Evolutionary conservation across 2,797 vertebrate genomes (phyloP).

Genomic region (Orientallactaga sibirica): DNA sequence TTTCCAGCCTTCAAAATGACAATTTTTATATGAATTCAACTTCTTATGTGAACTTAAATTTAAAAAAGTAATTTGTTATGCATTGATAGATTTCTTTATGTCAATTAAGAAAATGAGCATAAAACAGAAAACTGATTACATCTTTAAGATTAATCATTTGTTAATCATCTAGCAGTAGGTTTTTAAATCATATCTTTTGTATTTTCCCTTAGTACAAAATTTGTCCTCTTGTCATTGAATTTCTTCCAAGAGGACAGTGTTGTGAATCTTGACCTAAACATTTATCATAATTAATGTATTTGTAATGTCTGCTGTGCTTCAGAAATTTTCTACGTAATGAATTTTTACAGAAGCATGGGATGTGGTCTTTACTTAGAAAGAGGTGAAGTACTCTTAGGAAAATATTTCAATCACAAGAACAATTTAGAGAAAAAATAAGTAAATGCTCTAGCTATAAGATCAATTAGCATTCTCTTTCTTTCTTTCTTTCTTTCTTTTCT

Average conservation of each 20-base stretch:
- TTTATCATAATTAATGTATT: constrained; percentile 28
- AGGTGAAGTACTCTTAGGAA: background rate
- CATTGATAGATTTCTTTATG: background rate
- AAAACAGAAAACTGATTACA: background rate
- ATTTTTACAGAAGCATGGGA: background rate
- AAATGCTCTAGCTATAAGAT: background rate
- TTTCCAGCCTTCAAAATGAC: background rate
- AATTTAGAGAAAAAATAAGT: constrained; percentile 8
- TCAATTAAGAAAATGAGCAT: constrained; percentile 1
- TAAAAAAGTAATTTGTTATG: background rate
- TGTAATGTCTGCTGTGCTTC: background rate
- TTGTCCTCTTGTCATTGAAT: background rate
- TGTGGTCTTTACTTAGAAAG: background rate
- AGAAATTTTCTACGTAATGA: background rate
- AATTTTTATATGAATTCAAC: constrained; percentile 37
- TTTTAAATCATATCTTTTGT: background rate
- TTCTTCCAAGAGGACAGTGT: background rate
- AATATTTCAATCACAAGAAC: background rate
- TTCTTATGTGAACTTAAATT: constrained; percentile 17
- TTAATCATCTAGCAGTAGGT: background rate
- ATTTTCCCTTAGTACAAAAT: background rate
- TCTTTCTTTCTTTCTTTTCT: background rate
- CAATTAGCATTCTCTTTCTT: background rate
- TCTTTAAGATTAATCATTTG: constrained; percentile 46
- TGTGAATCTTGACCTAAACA: background rate